Conservation (phyloP, 2,888 invertebrate species). For the Ichneumoninae sp. region DNA sequence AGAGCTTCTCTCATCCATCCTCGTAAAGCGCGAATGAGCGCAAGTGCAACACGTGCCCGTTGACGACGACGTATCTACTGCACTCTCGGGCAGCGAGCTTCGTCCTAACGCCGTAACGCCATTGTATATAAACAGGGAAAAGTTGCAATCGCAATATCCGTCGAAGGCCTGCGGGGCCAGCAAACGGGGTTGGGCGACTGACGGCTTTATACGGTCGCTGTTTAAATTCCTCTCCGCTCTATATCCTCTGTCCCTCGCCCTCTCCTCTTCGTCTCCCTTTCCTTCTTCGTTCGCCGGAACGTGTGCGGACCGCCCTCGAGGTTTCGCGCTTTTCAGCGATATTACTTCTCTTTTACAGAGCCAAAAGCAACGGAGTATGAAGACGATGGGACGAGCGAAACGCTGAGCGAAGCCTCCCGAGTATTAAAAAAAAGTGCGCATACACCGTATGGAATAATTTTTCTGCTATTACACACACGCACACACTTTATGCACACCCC, state of each 20-base stretch:
- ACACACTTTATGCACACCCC: too few relatives aligned
- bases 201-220: conserved; percentile 23
- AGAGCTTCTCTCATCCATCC: neutral
- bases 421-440: neutral
- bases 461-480: too few relatives aligned
- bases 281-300: neutral
- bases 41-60: conserved; percentile 4
- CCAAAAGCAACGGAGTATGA: neutral
- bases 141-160: conserved; percentile 56
- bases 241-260: neutral
- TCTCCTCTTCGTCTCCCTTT: neutral
- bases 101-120: neutral
- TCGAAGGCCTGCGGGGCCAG: conserved; percentile 26
- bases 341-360: conserved; percentile 28
- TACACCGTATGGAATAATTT: neutral
- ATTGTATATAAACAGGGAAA: conserved; percentile 26
- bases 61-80: neutral
- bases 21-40: neutral
- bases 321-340: conserved; percentile 19
- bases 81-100: neutral
- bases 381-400: conserved; percentile 16
- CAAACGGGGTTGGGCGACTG: neutral
- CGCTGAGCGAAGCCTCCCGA: neutral
- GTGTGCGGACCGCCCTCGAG: conserved; percentile 7
- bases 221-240: conserved; percentile 5